A percentile compares a stretch with the other conserved stretches of the same genome.
phyloP scores from a whole-genome alignment of 2,797 vertebrate species.

The Nannoperca obscura region DNA sequence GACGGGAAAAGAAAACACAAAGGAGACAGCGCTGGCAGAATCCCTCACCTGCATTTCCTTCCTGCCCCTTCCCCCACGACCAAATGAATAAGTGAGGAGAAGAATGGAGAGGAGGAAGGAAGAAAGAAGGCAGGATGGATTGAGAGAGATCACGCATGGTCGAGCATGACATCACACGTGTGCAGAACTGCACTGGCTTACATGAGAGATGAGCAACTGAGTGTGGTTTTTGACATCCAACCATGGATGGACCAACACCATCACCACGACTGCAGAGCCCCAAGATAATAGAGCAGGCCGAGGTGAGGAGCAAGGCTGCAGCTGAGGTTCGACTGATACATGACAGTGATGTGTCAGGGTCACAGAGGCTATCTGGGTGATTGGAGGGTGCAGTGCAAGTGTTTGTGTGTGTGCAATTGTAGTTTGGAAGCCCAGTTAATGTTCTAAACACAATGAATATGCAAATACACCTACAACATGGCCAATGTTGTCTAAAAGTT shows the following conservation, averaged over 20 bases:
- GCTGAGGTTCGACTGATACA: conserved; percentile 11
- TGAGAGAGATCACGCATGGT: conserved; percentile 33
- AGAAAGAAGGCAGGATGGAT: conserved; percentile 13
- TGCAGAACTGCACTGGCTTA: conserved; percentile 5
- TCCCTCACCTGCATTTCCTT: conserved; percentile 33
- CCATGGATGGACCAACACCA: conserved; percentile 19
- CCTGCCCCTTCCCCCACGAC: conserved; percentile 8
- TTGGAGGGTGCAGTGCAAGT: too few relatives aligned
- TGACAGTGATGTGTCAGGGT: conserved; percentile 1
- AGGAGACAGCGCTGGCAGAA: conserved; percentile 32
- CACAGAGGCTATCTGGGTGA: too few relatives aligned
- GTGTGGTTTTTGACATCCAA: conserved; percentile 30
- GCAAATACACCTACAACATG: too few relatives aligned
- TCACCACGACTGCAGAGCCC: background rate
- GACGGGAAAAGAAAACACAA: background rate
- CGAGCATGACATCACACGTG: conserved; percentile 61
- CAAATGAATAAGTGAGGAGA: conserved; percentile 24
- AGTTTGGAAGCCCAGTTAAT: too few relatives aligned
- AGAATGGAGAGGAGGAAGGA: background rate
- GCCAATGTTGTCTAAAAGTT: too few relatives aligned
- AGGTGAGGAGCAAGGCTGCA: conserved; percentile 19
- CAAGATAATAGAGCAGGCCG: background rate
- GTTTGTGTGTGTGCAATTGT: too few relatives aligned
- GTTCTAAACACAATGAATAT: too few relatives aligned
- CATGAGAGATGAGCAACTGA: conserved; percentile 44